phyloP scores from a whole-genome alignment of 2,888 invertebrate species.

The Imbricaverruca yamaguchii region DNA sequence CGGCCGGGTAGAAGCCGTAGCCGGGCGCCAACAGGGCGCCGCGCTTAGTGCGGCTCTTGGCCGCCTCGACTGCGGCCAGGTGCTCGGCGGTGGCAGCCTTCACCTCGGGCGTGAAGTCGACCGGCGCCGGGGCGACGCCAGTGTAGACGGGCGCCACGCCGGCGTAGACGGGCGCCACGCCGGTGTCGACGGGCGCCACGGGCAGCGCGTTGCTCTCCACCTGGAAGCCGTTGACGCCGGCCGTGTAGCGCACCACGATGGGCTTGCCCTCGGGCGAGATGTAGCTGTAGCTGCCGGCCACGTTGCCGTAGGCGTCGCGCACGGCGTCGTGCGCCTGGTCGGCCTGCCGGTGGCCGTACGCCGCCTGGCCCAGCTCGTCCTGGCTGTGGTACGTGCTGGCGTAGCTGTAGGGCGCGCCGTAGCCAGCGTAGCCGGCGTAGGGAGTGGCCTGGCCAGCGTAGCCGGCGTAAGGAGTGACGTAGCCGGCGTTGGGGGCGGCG shows the following conservation, averaged over 20 bases:
- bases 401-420: slow-evolving; percentile 33
- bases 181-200: slow-evolving; percentile 49
- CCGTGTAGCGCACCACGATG: slow-evolving; percentile 43
- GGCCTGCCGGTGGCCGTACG: slow-evolving; percentile 30
- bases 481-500: no score
- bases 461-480: slow-evolving; percentile 33
- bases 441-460: slow-evolving; percentile 54
- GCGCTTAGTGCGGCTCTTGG: neutral
- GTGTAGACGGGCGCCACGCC: slow-evolving; percentile 10
- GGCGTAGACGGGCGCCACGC: slow-evolving; percentile 45
- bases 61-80: slow-evolving; percentile 24
- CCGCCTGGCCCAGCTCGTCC: slow-evolving; percentile 34
- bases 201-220: slow-evolving; percentile 46
- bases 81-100: slow-evolving; percentile 26
- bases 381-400: slow-evolving; percentile 35
- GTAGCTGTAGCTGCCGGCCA: slow-evolving; percentile 45
- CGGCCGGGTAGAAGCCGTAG: slow-evolving; percentile 36
- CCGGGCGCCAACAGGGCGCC: neutral
- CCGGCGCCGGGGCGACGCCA: slow-evolving; percentile 35
- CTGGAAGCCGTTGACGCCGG: slow-evolving; percentile 42
- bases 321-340: slow-evolving; percentile 33
- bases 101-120: slow-evolving; percentile 45
- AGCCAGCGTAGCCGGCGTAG: slow-evolving; percentile 20
- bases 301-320: slow-evolving; percentile 43
- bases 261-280: slow-evolving; percentile 45